Evolutionary conservation across 2,113 vertebrate genomes (phyloP).

Genomic region (Labrus mixtus): DNA sequence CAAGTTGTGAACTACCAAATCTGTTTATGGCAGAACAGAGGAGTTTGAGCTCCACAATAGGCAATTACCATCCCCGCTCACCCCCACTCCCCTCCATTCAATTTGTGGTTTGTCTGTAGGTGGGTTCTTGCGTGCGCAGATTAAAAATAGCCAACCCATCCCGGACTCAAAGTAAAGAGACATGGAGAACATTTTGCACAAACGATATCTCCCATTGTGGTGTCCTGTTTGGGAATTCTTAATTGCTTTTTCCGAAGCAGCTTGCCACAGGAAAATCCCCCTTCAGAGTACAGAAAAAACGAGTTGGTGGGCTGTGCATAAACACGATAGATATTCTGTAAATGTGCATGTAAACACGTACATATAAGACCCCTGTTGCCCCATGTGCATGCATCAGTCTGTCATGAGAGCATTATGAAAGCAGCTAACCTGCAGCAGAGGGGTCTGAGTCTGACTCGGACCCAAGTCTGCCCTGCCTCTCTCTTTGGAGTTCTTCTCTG

Average conservation of each 20-base stretch:
- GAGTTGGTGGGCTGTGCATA: slow-evolving; percentile 70
- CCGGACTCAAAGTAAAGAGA: slow-evolving; percentile 75
- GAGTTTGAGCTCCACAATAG: slow-evolving; percentile 77
- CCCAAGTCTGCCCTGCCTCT: slow-evolving; percentile 62
- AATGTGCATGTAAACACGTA: slow-evolving; percentile 73
- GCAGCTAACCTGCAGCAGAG: slow-evolving; percentile 75
- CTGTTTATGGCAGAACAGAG: slow-evolving; percentile 79
- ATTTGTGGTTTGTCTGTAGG: slow-evolving; percentile 76
- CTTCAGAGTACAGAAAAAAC: slow-evolving; percentile 74
- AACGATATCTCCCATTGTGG: slow-evolving; percentile 82
- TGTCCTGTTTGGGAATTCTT: slow-evolving; percentile 84
- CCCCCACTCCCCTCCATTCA: slow-evolving; percentile 66
- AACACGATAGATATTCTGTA: slow-evolving; percentile 75
- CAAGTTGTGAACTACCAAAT: slow-evolving; percentile 75
- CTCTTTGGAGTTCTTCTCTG: slow-evolving; percentile 66
- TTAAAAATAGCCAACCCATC: slow-evolving; percentile 82
- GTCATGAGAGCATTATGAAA: slow-evolving; percentile 78
- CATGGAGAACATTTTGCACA: slow-evolving; percentile 76
- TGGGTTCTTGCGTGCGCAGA: slow-evolving; percentile 75
- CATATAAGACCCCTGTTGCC: slow-evolving; percentile 70
- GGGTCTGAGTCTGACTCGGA: slow-evolving; percentile 54
- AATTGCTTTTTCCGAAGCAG: slow-evolving; percentile 84
- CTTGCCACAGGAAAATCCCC: slow-evolving; percentile 83
- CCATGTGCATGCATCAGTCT: slow-evolving; percentile 77
- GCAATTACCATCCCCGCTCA: slow-evolving; percentile 74